Base-by-base conservation (phyloP, 1,140 invertebrate genomes). In the Onthophagus taurus region DNA sequence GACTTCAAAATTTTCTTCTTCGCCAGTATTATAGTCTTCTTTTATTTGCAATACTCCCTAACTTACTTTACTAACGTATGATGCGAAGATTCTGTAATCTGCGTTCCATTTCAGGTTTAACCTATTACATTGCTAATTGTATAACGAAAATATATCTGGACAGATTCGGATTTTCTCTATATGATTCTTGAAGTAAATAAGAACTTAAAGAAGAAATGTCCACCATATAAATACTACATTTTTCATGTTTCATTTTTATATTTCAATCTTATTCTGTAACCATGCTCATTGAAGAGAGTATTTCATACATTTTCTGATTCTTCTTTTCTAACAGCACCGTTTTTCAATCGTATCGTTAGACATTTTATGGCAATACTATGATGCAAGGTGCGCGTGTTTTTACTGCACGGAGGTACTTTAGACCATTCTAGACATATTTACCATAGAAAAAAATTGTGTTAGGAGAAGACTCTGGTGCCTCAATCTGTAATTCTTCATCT, bases 171-270 rank as follows among this genome's bases (percentile, higher is more conserved):
- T 37, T 37, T 11, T 19, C 19, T 16, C 19, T 13, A 37, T 19
- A 37, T 9, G 16, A 24, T 31, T 45, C 33, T 7, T 26, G n/a
- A 7, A 26, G n/a, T 7, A 26, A 7, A 26, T 26, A 26, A 7
- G 24, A 7, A 26, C n/a, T 26, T 7, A 26, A 7, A 7, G n/a
- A 7, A 26, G 24, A 26, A 26, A 26, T 26, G n/a, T 26, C 24
- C 24, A 26, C 24, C 24, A 26, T 7, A 46, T 59, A 58, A 24
- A 33, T 54, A 2, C 53, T 31, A 51, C 54, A 60, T 43, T 55
- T 55, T 49, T 59, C 35, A 41, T 63, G 24, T 26, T 7, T 26
- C 6, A 7, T 6, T 26, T n/a, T 6, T 7, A 26, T 26, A 26
- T n/a, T 26, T 26, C n/a, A n/a, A 7, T 7, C 24, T 7, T n/a